Evolutionary conservation across 2,888 invertebrate species (phyloP), one percentile per base, ranked within the genome.

Genomic region (Caenorhabditis sinica): DNA sequence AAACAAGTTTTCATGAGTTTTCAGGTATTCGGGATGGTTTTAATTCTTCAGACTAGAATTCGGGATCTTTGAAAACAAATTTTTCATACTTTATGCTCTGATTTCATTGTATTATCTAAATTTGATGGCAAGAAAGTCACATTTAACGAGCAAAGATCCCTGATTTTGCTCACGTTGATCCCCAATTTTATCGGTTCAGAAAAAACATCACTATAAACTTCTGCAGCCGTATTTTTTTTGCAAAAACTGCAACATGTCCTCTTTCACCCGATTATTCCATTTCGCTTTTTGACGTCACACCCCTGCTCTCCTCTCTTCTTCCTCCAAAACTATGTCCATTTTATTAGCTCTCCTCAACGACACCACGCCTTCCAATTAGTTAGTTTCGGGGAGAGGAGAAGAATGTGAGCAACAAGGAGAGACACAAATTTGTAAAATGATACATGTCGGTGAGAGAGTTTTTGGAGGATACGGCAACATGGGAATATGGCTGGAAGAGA

Each of bases 321-420:
- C n/a, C 36, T 23, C 36, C 8, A 25, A 71, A 77, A 69, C 15
- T n/a, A 5, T 53, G 8, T 13, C 11, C 25, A 23, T 77, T 77
- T 77, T 77, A 77, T 77, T 77, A 60, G 71, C 61, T 77, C 77
- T 40, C 69, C 68, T 20, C 56, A 66, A 76, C 61, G 63, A 49
- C 30, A 51, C 45, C 66, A 40, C 8, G 30, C 17, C 49, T 49
- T 77, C 77, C 77, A 77, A 77, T 77, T 77, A 77, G 77, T 77
- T 63, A 25, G 43, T 56, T 28, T 28, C 25, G 43, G 40, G 25
- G 20, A 43, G 49, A 23, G 25, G 17, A 53, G 20, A 17, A 28
- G 49, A 49, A 43, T n/a, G 40, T 40, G 30, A 25, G 25, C 33
- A 23, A 5, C 1, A 25, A 58, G 23, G 23, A 53, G 40, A 5